Evolutionary conservation across 2,888 invertebrate genomes (phyloP).

Genomic region (Pammene aurita): DNA sequence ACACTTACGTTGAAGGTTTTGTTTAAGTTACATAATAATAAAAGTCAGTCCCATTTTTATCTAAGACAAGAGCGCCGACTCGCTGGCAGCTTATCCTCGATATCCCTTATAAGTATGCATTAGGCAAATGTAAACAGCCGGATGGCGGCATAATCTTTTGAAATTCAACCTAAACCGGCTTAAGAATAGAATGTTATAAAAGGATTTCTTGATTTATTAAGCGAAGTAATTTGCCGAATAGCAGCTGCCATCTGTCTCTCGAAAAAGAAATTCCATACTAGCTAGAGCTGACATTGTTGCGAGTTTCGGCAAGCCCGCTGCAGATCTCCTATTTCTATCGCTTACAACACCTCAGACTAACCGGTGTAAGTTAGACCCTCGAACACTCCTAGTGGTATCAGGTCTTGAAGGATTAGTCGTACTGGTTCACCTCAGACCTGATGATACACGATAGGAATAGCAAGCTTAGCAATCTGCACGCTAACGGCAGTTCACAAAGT

Average conservation of each 20-base stretch:
- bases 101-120: constrained; percentile 8
- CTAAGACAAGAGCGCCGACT: neutral
- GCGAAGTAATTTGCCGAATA: constrained; percentile 35
- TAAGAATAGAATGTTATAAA: constrained; percentile 5
- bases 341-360: neutral
- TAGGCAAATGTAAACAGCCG: neutral
- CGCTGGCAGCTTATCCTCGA: constrained; percentile 7
- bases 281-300: constrained; percentile 24
- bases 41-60: neutral
- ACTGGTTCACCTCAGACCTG: neutral
- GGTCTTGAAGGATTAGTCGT: neutral
- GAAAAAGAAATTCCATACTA: constrained; percentile 31
- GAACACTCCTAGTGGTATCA: neutral
- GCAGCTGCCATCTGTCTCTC: constrained; percentile 36
- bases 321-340: neutral
- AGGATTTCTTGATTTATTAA: constrained; percentile 29
- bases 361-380: neutral
- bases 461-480: constrained; percentile 43
- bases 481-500: constrained; percentile 42
- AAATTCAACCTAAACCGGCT: constrained; percentile 9
- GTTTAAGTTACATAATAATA: neutral
- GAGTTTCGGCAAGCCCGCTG: constrained; percentile 30
- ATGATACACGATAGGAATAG: neutral
- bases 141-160: constrained; percentile 9
- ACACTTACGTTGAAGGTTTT: neutral